phyloP scores from a whole-genome alignment of 1,140 invertebrate genomes.

The Drosophila novamexicana region DNA sequence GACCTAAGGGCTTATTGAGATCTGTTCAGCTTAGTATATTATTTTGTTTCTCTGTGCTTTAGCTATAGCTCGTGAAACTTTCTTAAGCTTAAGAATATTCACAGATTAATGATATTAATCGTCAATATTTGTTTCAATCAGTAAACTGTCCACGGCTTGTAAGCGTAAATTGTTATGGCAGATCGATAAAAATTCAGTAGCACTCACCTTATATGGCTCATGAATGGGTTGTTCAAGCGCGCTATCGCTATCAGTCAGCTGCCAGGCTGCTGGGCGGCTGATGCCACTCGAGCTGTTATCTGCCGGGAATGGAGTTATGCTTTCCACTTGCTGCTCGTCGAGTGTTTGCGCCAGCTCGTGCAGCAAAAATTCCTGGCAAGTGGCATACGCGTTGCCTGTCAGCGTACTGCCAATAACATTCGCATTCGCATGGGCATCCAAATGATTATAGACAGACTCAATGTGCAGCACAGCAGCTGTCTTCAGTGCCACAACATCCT shows the following conservation, averaged over 20 bases:
- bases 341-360: constrained; percentile 49
- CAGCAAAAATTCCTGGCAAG: constrained; percentile 70
- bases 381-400: constrained; percentile 49
- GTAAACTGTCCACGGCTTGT: background rate
- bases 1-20: no score
- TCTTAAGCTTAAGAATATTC: no score
- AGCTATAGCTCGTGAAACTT: no score
- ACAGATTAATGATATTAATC: background rate
- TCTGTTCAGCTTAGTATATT: no score
- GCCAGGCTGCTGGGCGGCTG: background rate
- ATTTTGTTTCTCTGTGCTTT: no score
- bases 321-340: constrained; percentile 20
- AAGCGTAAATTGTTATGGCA: background rate
- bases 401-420: constrained; percentile 43
- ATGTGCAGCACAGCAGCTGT: constrained; percentile 49
- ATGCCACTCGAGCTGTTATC: constrained; percentile 9
- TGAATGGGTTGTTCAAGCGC: background rate
- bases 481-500: background rate
- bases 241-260: constrained; percentile 15
- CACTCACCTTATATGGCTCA: constrained; percentile 9
- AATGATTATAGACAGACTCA: constrained; percentile 66
- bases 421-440: constrained; percentile 49
- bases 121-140: background rate
- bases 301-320: constrained; percentile 5
- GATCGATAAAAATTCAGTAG: background rate